Percentiles rank a stretch among this genome's conserved stretches.
These are phyloP conservation scores for Brachionichthys hirsutus DNA, from an alignment of 2,113 vertebrate genomes.

Conservation along the genomic window DNA sequence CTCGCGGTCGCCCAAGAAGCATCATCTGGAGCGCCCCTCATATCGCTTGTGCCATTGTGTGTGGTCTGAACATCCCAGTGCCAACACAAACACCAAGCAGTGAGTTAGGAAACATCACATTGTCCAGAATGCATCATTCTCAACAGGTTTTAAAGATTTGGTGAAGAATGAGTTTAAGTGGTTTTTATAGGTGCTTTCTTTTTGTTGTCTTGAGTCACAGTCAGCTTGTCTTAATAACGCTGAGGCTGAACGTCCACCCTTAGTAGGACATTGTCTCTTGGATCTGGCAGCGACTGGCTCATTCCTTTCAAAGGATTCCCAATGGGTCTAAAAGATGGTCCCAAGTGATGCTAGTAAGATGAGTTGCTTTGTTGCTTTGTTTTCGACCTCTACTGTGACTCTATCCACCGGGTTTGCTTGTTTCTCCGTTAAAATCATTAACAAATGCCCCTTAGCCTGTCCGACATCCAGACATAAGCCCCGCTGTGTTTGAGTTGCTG, in stretches of 20 bases:
- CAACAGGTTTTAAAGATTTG: no score
- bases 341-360: neutral
- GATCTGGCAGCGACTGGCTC: neutral
- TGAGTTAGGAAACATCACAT: no score
- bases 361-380: neutral
- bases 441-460: conserved; percentile 19
- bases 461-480: conserved; percentile 29
- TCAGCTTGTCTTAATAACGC: no score
- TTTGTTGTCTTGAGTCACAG: no score
- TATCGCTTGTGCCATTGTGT: neutral
- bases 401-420: neutral
- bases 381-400: neutral
- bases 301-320: neutral
- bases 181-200: no score
- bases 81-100: no score
- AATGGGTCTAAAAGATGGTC: neutral
- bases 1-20: conserved; percentile 7
- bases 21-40: neutral
- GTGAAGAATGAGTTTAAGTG: no score
- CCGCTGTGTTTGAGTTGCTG: conserved; percentile 33
- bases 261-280: no score
- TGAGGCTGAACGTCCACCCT: no score
- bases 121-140: no score
- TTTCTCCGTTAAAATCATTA: neutral
- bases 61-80: neutral